These are phyloP conservation scores for Microcebus tavaratra DNA, from an alignment of 2,113 vertebrate species.

Conservation along the genomic window DNA sequence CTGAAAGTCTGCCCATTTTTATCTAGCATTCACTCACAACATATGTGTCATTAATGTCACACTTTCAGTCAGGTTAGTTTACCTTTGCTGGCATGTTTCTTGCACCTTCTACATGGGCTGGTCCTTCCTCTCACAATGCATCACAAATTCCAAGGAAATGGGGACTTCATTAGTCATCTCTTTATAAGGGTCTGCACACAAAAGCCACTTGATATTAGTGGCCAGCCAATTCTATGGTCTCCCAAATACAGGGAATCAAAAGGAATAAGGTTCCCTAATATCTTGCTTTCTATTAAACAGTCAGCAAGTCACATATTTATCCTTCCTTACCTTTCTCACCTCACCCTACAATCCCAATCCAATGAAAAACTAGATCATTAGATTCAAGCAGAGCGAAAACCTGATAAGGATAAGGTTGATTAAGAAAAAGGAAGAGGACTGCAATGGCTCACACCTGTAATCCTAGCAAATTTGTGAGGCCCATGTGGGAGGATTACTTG, in stretches of 20 bases:
- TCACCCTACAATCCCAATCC: neutral
- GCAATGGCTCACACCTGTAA: too few species aligned
- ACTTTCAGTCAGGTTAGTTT: neutral
- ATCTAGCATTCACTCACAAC: neutral
- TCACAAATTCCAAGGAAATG: neutral
- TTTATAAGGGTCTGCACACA: neutral
- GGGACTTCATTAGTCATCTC: neutral
- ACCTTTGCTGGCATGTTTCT: neutral
- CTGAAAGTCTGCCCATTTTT: neutral
- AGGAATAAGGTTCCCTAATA: neutral
- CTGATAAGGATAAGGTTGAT: neutral
- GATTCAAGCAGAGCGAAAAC: neutral
- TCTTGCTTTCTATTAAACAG: neutral
- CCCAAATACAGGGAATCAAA: neutral
- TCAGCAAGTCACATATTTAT: neutral
- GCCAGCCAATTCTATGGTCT: neutral
- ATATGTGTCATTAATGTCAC: neutral
- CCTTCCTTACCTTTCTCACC: neutral
- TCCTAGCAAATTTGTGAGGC: too few species aligned
- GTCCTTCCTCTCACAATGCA: neutral
- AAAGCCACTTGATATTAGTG: neutral
- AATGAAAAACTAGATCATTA: conserved; percentile 15
- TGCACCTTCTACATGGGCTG: neutral
- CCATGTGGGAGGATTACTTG: too few species aligned
- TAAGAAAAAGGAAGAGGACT: neutral